Base-by-base conservation (phyloP, 2,797 vertebrate genomes). In the Coreius guichenoti region DNA sequence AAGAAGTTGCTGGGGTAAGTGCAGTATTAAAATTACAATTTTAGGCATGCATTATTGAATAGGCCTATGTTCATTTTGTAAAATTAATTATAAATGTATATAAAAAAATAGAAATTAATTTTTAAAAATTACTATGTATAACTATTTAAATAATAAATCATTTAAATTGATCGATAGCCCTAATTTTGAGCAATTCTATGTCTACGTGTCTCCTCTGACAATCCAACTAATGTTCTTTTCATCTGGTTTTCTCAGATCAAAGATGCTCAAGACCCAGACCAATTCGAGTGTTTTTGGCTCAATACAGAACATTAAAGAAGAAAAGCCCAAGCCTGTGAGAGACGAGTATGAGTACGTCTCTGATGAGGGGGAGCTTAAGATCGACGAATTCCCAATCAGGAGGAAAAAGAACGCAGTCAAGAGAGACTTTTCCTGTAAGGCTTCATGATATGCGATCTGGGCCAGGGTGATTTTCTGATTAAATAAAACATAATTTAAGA, bases 291-390 rank as follows among this genome's bases (percentile, higher is more conserved):
- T 98, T 91, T 99, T 99, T 85, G 96, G 98, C 91, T 97, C 97
- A 70, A 94, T 98, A 93, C 98, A 98, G 95, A 99, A 98, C 93
- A 95, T 98, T 83, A 99, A 99, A 91, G 98, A 99, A 91, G 98
- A 99, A 93, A 99, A 99, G 94, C 90, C 93, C 88, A 99, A 99
- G 93, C 97, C 97, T 0, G 95, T 99, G 85, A 95, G 97, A 85
- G 98, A 99, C 31, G 98, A 99, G 90, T 99, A 99, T 0, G 98
- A 99, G 86, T 99, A 99, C 0, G 98, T 99, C 70, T 99, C 98
- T 0, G 98, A 99, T 17, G 98, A 99, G 2, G 98, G 98, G 11
- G 98, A 99, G 92, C 94, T 99, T 85, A 99, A 99, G 95, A 99
- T 99, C 1, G 98, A 99, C 6, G 98, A 99, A 90, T 99, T 99